A percentile compares a stretch with the other conserved stretches of the same genome.
Evolutionary conservation across 2,113 vertebrate genomes (phyloP).

Genomic region (Hemiprocne comata): DNA sequence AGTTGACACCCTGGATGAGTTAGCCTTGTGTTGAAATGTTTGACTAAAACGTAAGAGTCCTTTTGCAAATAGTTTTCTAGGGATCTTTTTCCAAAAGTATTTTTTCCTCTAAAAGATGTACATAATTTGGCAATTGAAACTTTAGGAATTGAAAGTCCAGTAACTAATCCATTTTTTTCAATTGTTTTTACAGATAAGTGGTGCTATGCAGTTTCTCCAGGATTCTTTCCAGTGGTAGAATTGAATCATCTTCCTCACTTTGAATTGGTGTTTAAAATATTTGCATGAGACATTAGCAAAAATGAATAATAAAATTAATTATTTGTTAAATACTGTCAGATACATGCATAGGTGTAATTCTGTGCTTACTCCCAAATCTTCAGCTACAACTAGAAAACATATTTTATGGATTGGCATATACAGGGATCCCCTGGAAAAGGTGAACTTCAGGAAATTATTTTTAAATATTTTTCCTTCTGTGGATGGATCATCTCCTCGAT

Average conservation of each 20-base stretch:
- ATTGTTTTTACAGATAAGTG: slow-evolving; percentile 21
- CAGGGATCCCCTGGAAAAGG: not conserved
- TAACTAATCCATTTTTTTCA: not conserved
- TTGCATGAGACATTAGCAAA: not conserved
- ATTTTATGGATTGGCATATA: not conserved
- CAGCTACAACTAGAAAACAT: not conserved
- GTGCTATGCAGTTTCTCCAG: not conserved
- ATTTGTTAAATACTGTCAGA: slow-evolving; percentile 50
- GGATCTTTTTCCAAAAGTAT: accelerated
- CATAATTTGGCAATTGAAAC: accelerated
- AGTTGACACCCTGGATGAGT: not conserved
- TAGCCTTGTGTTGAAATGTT: not conserved
- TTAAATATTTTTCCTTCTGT: not conserved
- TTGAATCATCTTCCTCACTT: not conserved
- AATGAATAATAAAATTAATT: slow-evolving; percentile 72
- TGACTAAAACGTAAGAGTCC: not conserved
- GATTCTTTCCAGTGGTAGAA: not conserved
- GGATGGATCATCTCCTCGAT: not conserved
- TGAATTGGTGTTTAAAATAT: not conserved
- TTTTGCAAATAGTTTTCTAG: not conserved
- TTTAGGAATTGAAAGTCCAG: not conserved
- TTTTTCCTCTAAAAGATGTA: not conserved
- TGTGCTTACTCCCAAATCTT: not conserved
- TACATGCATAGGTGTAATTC: not conserved
- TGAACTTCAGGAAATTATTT: not conserved